These are phyloP conservation scores for Conus canariensis DNA, from an alignment of 2,888 invertebrate genomes.

Conservation along the genomic window DNA sequence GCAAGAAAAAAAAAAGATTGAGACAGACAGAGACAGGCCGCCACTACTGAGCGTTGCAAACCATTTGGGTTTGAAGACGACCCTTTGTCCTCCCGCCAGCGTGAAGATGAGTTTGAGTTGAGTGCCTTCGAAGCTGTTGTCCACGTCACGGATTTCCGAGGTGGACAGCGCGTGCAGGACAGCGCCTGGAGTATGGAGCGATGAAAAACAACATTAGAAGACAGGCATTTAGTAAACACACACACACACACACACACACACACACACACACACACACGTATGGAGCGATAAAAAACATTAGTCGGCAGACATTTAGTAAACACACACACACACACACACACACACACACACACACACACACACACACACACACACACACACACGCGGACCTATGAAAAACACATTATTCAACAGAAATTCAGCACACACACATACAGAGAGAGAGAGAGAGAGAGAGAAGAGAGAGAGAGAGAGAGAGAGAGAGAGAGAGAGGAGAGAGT, in stretches of 20 bases:
- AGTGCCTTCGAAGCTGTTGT: slow-evolving; percentile 91
- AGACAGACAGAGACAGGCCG: too few relatives aligned
- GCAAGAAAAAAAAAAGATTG: too few relatives aligned
- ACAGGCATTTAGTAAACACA: too few relatives aligned
- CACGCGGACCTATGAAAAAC: not conserved
- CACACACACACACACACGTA: too few relatives aligned
- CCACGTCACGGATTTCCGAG: slow-evolving; percentile 81
- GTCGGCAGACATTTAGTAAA: too few relatives aligned
- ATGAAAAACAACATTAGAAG: too few relatives aligned
- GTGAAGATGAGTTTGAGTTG: slow-evolving; percentile 92
- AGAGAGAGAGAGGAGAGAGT: not conserved
- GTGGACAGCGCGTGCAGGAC: slow-evolving; percentile 74
- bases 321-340: too few relatives aligned
- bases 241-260: too few relatives aligned
- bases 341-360: too few relatives aligned
- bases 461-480: slow-evolving; percentile 10
- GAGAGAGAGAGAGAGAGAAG: slow-evolving; percentile 26
- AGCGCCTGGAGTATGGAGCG: slow-evolving; percentile 59
- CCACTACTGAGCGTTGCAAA: slow-evolving; percentile 78
- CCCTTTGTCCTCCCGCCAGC: slow-evolving; percentile 87
- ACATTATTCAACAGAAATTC: too few relatives aligned
- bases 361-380: too few relatives aligned
- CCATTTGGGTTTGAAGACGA: slow-evolving; percentile 95
- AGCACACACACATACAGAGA: not conserved
- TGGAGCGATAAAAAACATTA: too few relatives aligned